These are phyloP conservation scores for Drosophila grimshawi DNA, from an alignment of 1,140 invertebrate species.

Conservation along the genomic window DNA sequence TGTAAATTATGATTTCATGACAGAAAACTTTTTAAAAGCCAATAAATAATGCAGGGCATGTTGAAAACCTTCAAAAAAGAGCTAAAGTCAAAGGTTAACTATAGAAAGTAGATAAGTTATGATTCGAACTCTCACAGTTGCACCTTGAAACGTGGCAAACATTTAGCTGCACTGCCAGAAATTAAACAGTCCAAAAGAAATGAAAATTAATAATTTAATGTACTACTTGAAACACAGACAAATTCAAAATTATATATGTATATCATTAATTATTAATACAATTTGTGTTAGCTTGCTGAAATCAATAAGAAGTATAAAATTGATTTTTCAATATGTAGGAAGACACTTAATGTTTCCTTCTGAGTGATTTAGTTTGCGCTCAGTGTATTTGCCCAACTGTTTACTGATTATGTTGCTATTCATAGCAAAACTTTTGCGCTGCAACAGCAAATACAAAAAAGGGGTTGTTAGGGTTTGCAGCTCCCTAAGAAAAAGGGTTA, in stretches of 20 bases:
- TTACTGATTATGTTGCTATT: slow-evolving; percentile 67
- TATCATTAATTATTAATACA: background rate
- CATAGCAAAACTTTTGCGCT: slow-evolving; percentile 53
- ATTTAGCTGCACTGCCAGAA: slow-evolving; percentile 28
- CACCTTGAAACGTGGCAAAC: slow-evolving; percentile 43
- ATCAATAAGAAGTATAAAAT: too few species aligned
- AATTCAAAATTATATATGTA: background rate
- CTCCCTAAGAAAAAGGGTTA: slow-evolving; percentile 65
- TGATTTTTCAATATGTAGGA: too few species aligned
- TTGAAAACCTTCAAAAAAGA: slow-evolving; percentile 19
- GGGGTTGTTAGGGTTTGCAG: too few species aligned
- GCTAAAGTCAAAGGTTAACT: slow-evolving; percentile 32
- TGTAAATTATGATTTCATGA: slow-evolving; percentile 80
- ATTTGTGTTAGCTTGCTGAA: too few species aligned
- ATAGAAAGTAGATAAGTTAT: slow-evolving; percentile 34
- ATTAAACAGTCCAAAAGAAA: slow-evolving; percentile 5
- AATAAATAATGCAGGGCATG: slow-evolving; percentile 66
- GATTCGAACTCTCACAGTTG: background rate
- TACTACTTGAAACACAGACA: background rate
- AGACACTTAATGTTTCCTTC: too few species aligned
- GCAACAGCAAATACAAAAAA: slow-evolving; percentile 37
- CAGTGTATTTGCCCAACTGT: slow-evolving; percentile 51
- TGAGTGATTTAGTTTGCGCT: background rate
- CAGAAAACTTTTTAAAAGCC: slow-evolving; percentile 77
- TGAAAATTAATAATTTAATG: background rate